Conservation (phyloP, 2,888 invertebrate genomes). For the Adelphocoris suturalis region DNA sequence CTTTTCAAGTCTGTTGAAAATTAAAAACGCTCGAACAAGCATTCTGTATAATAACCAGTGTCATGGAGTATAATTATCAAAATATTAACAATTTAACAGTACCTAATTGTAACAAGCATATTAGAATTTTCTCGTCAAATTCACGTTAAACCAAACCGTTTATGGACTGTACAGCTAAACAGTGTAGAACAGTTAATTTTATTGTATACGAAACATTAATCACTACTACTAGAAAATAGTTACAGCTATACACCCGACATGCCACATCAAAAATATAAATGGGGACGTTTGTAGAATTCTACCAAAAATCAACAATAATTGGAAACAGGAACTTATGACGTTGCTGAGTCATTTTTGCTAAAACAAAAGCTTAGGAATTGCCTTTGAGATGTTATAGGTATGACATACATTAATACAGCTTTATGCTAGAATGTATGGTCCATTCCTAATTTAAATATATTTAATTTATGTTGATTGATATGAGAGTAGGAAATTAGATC, state of each 20-base stretch:
- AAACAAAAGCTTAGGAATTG: neutral
- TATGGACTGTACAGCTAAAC: neutral
- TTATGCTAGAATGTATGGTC: too few relatives aligned
- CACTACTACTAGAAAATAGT: slow-evolving; percentile 11
- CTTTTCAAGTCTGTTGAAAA: too few relatives aligned
- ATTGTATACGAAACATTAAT: neutral
- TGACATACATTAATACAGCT: too few relatives aligned
- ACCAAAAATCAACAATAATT: neutral
- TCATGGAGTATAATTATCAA: neutral
- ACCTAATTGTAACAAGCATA: neutral
- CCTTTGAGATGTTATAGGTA: too few relatives aligned
- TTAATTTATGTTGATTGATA: too few relatives aligned
- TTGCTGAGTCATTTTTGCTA: neutral
- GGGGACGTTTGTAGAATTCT: neutral
- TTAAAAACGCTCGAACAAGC: neutral
- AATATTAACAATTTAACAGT: neutral
- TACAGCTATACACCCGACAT: slow-evolving; percentile 22
- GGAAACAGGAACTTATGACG: neutral
- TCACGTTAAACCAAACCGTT: neutral
- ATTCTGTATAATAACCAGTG: neutral
- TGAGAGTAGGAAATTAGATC: too few relatives aligned
- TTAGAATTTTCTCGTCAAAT: slow-evolving; percentile 6
- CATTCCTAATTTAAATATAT: too few relatives aligned
- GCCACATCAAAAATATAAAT: slow-evolving; percentile 11
- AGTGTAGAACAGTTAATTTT: slow-evolving; percentile 16